Conservation (phyloP, 2,113 vertebrate species). For the Girardinichthys multiradiatus region DNA sequence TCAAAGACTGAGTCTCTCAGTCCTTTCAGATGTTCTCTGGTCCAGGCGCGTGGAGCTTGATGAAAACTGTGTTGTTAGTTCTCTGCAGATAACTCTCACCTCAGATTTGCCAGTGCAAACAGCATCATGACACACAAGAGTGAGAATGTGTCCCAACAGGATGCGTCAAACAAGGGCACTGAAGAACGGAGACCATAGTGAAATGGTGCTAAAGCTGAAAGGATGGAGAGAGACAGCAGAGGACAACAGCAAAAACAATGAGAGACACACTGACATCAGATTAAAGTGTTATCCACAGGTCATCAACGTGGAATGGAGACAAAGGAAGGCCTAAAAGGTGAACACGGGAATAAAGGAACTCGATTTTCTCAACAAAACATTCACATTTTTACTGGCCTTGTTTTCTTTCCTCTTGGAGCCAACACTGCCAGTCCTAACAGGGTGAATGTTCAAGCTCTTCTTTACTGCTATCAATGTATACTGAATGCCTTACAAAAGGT, state of each 20-base stretch:
- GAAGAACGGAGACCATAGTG: conserved; percentile 19
- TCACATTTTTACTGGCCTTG: too few relatives aligned
- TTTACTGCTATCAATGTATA: too few relatives aligned
- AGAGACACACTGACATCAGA: conserved; percentile 10
- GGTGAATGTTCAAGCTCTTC: too few relatives aligned
- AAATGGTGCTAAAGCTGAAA: conserved; percentile 44
- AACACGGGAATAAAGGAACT: not conserved
- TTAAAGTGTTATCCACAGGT: not conserved
- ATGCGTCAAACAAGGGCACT: conserved; percentile 41
- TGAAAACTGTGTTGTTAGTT: not conserved
- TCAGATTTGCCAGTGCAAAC: conserved; percentile 20
- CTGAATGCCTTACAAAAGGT: too few relatives aligned
- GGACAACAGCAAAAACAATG: not conserved
- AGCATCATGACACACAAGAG: conserved; percentile 10
- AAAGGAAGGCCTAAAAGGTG: not conserved
- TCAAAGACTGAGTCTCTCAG: not conserved
- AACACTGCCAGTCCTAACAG: too few relatives aligned
- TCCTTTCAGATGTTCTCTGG: not conserved
- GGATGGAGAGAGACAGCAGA: conserved; percentile 9
- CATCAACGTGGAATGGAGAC: not conserved
- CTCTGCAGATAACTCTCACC: conserved; percentile 19
- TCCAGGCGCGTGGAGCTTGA: not conserved
- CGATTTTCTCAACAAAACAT: not conserved
- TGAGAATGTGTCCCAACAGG: conserved; percentile 13
- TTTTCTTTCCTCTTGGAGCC: too few relatives aligned